Conservation (phyloP, 2,888 invertebrate genomes). For the Stenoptilia bipunctidactyla region DNA sequence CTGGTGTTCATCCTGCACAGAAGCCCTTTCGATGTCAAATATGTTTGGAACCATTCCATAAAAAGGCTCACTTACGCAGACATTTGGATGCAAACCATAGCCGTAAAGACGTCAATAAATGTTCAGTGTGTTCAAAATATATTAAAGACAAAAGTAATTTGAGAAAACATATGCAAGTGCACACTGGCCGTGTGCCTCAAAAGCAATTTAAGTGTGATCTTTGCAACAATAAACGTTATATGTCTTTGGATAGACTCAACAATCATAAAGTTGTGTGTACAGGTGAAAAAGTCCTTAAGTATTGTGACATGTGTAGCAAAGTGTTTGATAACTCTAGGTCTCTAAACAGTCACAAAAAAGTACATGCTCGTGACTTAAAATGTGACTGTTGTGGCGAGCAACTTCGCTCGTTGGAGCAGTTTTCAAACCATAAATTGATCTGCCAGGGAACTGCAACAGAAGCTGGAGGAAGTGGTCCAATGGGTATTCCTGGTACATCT, state of each 20-base stretch:
- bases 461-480: slow-evolving; percentile 32
- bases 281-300: slow-evolving; percentile 62
- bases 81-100: slow-evolving; percentile 64
- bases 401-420: slow-evolving; percentile 62
- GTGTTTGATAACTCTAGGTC: slow-evolving; percentile 69
- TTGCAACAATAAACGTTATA: slow-evolving; percentile 66
- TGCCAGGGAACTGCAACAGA: slow-evolving; percentile 46
- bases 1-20: slow-evolving; percentile 65
- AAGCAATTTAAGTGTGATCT: slow-evolving; percentile 69
- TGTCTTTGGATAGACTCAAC: slow-evolving; percentile 65
- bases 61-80: slow-evolving; percentile 61
- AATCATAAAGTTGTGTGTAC: slow-evolving; percentile 68
- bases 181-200: slow-evolving; percentile 63
- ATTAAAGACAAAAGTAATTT: slow-evolving; percentile 69
- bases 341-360: slow-evolving; percentile 66
- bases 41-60: slow-evolving; percentile 64
- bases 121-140: slow-evolving; percentile 67
- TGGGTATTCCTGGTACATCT: slow-evolving; percentile 20
- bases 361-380: slow-evolving; percentile 65
- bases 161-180: slow-evolving; percentile 70
- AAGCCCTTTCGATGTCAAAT: slow-evolving; percentile 68
- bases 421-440: slow-evolving; percentile 62
- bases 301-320: slow-evolving; percentile 69
- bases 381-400: slow-evolving; percentile 67
- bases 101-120: slow-evolving; percentile 67